Base-by-base conservation (phyloP, 2,888 invertebrate genomes). In the Ophioninae sp. region DNA sequence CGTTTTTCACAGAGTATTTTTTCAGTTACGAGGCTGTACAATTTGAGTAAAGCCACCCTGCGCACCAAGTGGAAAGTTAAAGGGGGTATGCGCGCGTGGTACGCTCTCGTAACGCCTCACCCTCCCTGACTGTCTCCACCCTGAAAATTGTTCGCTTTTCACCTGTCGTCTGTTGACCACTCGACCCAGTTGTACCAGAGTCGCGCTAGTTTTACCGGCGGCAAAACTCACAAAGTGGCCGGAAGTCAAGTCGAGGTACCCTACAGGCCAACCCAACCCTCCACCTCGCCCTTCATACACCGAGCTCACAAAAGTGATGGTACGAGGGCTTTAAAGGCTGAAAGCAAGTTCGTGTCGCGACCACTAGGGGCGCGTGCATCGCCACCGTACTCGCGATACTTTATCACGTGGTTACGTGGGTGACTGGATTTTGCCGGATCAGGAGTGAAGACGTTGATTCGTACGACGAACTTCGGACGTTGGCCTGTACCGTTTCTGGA, bases 341-440 rank as follows among this genome's bases (percentile, higher is more conserved):
- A 91, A 91, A 91, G 91, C 91, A 88, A 89, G 89, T 87, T 88
- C 90, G 87, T 90, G 90, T 91, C 88, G 87, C 69, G 67, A 67
- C 64, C 79, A 83, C 72, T 70, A 69, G 79, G 57, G 41, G 77
- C 62, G 59, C 44, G 81, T 44, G 44, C 44, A 17, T 50, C 79
- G 74, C 85, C 85, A 82, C 69, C 73, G 64, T 68, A 62, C 69
- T 69, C 39, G 59, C 57, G 72, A 41, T 65, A 83, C 59, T 81
- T 78, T 81, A 74, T 78, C 70, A 61, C 69, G 56, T 61, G 59
- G 68, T 37, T 70, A 56, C 8, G 30, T 30, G 37, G 7, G n/a
- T n/a, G 56, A 41, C 62, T 65, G 62, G 56, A 77, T 62, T 59
- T 39, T 39, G 17, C 20, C 20, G 50, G 61, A 44, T 41, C n/a